Conservation (phyloP, 2,113 vertebrate species). For the Aegithalos caudatus region DNA sequence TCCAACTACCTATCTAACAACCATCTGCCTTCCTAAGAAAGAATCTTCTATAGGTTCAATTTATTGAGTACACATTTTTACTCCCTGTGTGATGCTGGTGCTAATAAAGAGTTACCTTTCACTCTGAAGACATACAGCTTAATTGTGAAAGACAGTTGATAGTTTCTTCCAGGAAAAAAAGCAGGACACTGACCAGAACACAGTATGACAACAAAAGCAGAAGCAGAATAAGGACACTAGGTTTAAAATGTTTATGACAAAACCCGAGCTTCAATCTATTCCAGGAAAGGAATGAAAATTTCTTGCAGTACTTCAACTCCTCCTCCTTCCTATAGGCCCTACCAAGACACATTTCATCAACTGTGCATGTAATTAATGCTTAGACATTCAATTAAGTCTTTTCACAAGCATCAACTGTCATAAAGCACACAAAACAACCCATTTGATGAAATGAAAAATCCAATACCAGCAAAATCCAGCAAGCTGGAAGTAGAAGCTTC, state of each 20-base stretch:
- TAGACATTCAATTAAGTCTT: neutral
- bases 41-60: neutral
- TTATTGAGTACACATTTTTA: neutral
- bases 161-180: neutral
- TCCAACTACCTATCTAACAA: neutral
- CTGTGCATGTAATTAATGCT: neutral
- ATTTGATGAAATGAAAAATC: neutral
- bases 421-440: neutral
- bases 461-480: neutral
- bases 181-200: neutral
- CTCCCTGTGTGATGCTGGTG: neutral
- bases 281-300: neutral
- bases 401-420: neutral
- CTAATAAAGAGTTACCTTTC: neutral
- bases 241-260: neutral
- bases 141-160: neutral
- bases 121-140: neutral
- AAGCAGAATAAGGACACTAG: neutral
- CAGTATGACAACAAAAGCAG: neutral
- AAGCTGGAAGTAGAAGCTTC: neutral
- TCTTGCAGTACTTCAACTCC: neutral
- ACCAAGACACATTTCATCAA: neutral
- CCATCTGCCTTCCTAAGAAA: neutral
- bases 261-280: neutral
- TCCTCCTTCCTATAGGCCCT: neutral